Evolutionary conservation across 2,797 vertebrate species (phyloP), one percentile per base, ranked within the genome.

Genomic region (Gila robusta): DNA sequence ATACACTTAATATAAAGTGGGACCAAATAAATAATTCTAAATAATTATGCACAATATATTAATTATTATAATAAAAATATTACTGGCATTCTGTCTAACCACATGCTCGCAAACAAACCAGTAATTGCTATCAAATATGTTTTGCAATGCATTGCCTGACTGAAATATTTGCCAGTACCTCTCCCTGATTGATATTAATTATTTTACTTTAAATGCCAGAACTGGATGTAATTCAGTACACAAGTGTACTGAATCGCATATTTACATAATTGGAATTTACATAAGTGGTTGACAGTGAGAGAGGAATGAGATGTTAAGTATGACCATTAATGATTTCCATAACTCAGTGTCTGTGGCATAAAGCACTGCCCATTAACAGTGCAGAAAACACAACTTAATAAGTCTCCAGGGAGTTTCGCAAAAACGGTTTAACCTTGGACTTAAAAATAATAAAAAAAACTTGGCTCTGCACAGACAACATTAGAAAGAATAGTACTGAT

Each of bases 311-410:
- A 66, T 62, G 67, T 85, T 79, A 62, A 85, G 23, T 49, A 66
- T 54, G 70, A 59, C 78, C 16, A 73, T 67, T 74, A 80, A 86
- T 74, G n/a, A 64, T 86, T 86, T 80, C 84, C 78, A 81, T 74
- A 86, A 66, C 16, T 35, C 52, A 80, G 41, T 12, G 28, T 35
- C 69, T 66, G 56, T 86, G 56, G 56, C 70, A 81, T 49, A 39
- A n/a, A 79, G 69, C 69, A 6, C 70, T 66, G 70, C 77, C 41
- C 41, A 74, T 74, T 86, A 81, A 37, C 32, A 86, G 56, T 56
- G 80, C 21, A 80, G 28, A 86, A 86, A 81, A 59, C 70, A 71
- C 76, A 72, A 74, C 62, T 81, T 81, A 81, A 64, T 23, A 80
- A 71, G 69, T 86, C 84, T 81, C 78, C 70, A 52, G 66, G 69